A percentile compares a stretch with the other conserved stretches of the same genome.
phyloP scores from a whole-genome alignment of 2,113 vertebrate species.

The Sinocyclocheilus grahami region DNA sequence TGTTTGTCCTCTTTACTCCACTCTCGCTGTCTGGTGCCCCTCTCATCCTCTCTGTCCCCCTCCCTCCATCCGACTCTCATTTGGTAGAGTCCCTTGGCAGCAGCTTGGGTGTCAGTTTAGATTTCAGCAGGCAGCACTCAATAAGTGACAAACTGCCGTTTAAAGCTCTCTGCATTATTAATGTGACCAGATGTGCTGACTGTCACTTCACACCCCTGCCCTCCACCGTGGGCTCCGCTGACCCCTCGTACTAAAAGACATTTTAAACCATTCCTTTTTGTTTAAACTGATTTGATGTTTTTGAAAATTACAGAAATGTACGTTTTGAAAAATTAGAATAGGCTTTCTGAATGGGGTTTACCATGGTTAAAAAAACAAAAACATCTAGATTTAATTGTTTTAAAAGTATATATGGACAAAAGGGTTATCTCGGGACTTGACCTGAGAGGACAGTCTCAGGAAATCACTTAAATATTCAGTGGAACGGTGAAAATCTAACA shows the following conservation, averaged over 20 bases:
- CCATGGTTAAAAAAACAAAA: too few relatives aligned
- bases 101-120: conserved; percentile 75
- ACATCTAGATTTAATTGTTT: not conserved
- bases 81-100: conserved; percentile 59
- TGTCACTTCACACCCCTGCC: conserved; percentile 75
- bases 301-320: not conserved
- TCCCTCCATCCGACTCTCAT: conserved; percentile 58
- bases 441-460: conserved; percentile 36
- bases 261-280: not conserved
- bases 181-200: conserved; percentile 81
- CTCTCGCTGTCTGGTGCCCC: conserved; percentile 22
- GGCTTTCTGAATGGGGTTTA: not conserved
- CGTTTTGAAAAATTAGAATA: not conserved
- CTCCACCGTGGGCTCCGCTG: conserved; percentile 60
- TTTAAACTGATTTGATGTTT: not conserved
- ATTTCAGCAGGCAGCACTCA: conserved; percentile 75
- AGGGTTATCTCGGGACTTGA: conserved; percentile 36
- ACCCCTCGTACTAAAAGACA: conserved; percentile 49
- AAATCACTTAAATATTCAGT: conserved; percentile 43
- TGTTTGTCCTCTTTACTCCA: conserved; percentile 35
- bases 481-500: not conserved
- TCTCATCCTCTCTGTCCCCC: conserved; percentile 10
- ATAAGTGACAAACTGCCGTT: conserved; percentile 79
- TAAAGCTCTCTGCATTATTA: conserved; percentile 78
- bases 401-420: not conserved